Percentiles rank a stretch among this genome's conserved stretches.
These are phyloP conservation scores for Scolanthus callimorphus DNA, from an alignment of 92 coral and sea anemone genomes.

Conservation along the genomic window DNA sequence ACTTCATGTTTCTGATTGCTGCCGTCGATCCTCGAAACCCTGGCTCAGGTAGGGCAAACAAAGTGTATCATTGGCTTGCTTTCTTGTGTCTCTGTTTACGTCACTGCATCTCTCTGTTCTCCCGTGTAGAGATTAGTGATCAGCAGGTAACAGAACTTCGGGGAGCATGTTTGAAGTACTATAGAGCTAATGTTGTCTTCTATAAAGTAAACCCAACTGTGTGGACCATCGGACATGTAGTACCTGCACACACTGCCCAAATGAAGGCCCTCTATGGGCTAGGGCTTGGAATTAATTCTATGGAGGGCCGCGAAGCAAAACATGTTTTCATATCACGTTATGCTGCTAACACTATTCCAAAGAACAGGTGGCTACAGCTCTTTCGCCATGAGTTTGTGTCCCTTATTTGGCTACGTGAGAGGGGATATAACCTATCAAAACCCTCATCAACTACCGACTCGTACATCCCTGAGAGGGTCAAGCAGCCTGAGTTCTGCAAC, in stretches of 20 bases:
- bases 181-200: too few relatives aligned
- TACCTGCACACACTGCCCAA: constrained; percentile 29
- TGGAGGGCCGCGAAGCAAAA: constrained; percentile 42
- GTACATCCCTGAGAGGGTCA: background rate
- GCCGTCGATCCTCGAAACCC: constrained; percentile 5
- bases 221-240: constrained; percentile 27
- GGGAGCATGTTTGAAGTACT: constrained; percentile 13
- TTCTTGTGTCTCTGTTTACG: constrained; percentile 21
- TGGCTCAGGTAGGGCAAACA: too few relatives aligned
- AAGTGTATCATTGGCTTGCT: constrained; percentile 14
- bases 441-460: background rate
- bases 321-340: constrained; percentile 23
- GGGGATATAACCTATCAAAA: constrained; percentile 24
- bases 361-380: constrained; percentile 26
- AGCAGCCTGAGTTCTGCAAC: constrained; percentile 34
- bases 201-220: too few relatives aligned
- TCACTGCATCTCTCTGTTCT: constrained; percentile 25
- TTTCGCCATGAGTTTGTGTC: constrained; percentile 33
- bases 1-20: constrained; percentile 9
- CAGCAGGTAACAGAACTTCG: constrained; percentile 11
- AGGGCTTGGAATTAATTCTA: constrained; percentile 31
- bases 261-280: constrained; percentile 20
- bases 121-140: constrained; percentile 8
- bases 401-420: constrained; percentile 30
- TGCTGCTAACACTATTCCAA: constrained; percentile 11